Evolutionary conservation across 2,888 invertebrate species (phyloP).

Genomic region (Glaucopsyche alexis): DNA sequence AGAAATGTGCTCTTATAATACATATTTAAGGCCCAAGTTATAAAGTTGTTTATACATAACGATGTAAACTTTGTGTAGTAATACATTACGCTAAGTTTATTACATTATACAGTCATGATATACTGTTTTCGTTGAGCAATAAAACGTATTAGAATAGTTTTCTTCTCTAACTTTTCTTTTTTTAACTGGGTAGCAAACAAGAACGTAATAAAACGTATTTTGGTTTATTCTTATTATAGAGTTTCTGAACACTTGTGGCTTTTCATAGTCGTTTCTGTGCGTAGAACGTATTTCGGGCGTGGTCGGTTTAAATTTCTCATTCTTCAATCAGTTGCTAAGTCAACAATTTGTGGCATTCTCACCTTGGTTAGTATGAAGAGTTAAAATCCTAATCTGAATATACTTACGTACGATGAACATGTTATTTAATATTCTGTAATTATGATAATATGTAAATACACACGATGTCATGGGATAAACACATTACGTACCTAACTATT

Average conservation of each 20-base stretch:
- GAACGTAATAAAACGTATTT: background rate
- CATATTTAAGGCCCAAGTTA: constrained; percentile 28
- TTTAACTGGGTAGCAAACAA: background rate
- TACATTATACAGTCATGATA: constrained; percentile 26
- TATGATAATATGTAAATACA: background rate
- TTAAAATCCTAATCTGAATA: background rate
- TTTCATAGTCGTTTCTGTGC: background rate
- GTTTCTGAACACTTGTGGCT: background rate
- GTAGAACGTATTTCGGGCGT: background rate
- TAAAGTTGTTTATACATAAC: background rate
- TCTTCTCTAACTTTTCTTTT: constrained; percentile 23
- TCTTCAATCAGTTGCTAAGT: background rate
- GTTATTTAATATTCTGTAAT: background rate
- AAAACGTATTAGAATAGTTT: constrained; percentile 24
- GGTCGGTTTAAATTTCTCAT: background rate
- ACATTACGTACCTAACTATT: background rate
- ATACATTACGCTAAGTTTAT: constrained; percentile 24
- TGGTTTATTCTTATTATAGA: background rate
- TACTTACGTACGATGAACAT: background rate
- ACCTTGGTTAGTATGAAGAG: background rate
- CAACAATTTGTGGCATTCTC: background rate
- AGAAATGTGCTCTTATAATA: constrained; percentile 26
- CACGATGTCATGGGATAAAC: background rate
- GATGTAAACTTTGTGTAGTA: constrained; percentile 21
- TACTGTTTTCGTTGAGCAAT: constrained; percentile 22